Evolutionary conservation across 2,113 vertebrate genomes (phyloP).

Genomic region (Myocastor coypus): DNA sequence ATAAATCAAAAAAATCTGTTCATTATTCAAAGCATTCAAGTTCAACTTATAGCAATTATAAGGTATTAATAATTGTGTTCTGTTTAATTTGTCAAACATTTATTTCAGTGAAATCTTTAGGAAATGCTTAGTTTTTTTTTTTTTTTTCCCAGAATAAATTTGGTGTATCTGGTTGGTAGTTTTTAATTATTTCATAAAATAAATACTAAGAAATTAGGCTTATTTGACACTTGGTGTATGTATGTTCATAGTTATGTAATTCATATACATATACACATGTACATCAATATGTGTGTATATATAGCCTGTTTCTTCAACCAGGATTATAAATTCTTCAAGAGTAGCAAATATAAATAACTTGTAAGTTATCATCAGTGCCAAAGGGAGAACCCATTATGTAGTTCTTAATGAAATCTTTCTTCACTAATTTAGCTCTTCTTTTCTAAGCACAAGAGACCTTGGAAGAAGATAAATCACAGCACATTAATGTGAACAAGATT

Average conservation of each 20-base stretch:
- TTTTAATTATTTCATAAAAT: conserved; percentile 66
- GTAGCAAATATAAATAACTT: conserved; percentile 21
- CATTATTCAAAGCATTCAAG: conserved; percentile 59
- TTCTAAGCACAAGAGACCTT: conserved; percentile 2
- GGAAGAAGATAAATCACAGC: conserved; percentile 46
- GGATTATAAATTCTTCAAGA: conserved; percentile 52
- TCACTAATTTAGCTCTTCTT: conserved; percentile 43
- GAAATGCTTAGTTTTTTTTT: conserved; percentile 76
- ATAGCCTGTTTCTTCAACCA: background rate
- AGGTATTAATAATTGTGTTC: conserved; percentile 78
- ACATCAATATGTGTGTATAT: background rate
- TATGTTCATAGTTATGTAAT: conserved; percentile 19
- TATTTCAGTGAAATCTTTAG: conserved; percentile 82
- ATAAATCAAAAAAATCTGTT: conserved; percentile 61
- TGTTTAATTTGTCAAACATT: conserved; percentile 79
- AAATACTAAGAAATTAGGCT: conserved; percentile 42
- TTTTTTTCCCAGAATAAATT: conserved; percentile 69
- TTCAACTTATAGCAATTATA: conserved; percentile 67
- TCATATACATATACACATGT: background rate
- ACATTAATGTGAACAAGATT: conserved; percentile 55
- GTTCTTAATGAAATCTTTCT: conserved; percentile 1
- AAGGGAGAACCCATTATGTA: background rate
- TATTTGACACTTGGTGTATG: background rate
- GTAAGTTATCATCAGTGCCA: background rate
- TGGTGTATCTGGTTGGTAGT: conserved; percentile 53